phyloP scores from a whole-genome alignment of 2,888 invertebrate genomes.

The Volucella inanis region DNA sequence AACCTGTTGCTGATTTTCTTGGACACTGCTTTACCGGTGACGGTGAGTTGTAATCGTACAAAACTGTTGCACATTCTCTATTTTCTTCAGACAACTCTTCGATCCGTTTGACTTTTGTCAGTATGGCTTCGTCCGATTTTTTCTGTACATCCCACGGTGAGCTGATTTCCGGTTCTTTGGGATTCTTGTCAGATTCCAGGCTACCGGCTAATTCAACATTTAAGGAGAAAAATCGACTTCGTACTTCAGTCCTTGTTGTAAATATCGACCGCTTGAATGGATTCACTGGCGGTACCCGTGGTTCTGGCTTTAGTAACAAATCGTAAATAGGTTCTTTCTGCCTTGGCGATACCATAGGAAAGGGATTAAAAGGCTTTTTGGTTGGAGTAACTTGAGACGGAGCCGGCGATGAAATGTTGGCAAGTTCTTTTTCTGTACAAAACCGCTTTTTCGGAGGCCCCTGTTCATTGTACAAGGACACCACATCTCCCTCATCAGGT shows the following conservation, averaged over 20 bases:
- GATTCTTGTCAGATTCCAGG: conserved; percentile 37
- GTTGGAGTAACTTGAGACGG: conserved; percentile 77
- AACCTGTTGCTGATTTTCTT: neutral
- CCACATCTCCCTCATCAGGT: conserved; percentile 79
- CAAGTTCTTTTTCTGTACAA: conserved; percentile 50
- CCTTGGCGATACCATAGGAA: conserved; percentile 78
- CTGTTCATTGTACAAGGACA: conserved; percentile 78
- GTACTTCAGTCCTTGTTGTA: conserved; percentile 83
- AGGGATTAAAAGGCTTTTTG: conserved; percentile 80
- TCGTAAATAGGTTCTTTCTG: conserved; percentile 55
- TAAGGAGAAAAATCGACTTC: conserved; percentile 85
- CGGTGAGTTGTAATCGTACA: conserved; percentile 74
- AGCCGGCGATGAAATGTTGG: conserved; percentile 75
- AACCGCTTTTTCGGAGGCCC: conserved; percentile 60
- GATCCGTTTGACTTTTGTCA: conserved; percentile 75
- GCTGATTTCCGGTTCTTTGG: conserved; percentile 69
- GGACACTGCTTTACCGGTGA: conserved; percentile 43
- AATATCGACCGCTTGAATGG: conserved; percentile 84
- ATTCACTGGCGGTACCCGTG: conserved; percentile 81
- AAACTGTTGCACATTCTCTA: conserved; percentile 49
- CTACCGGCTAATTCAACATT: conserved; percentile 70
- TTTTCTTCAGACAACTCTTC: conserved; percentile 69
- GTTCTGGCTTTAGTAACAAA: conserved; percentile 11
- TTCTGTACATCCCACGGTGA: neutral
- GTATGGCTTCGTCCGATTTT: conserved; percentile 64